Base-by-base conservation (phyloP, 2,113 vertebrate species). In the Brachyistius frenatus region DNA sequence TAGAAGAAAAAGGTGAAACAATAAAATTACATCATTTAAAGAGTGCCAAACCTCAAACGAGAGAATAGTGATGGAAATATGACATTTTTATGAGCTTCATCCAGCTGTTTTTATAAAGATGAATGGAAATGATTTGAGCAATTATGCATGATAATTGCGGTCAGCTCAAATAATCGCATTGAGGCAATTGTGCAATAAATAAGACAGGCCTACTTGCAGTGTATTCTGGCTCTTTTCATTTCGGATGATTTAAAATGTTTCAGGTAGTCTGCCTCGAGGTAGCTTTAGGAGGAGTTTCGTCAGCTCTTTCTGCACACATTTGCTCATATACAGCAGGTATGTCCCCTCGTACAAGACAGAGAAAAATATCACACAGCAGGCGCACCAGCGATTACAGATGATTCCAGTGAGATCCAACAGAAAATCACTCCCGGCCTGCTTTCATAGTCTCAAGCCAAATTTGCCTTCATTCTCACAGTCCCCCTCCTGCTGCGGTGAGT, bases 381-480 rank as follows among this genome's bases (percentile, higher is more conserved):
- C 50, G 69, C 56, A 62, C 47, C 30, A 56, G 39, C 66, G 52
- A 36, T 68, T 69, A 50, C 56, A 72, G 32, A 70, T 37, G 55
- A 73, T 9, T 68, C 44, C 23, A 54, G 7, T 47, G 58, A 74
- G 55, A 79, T 78, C 69, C 77, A 66, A 81, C 66, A 76, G 47
- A 62, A 23, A 78, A 84, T 80, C 76, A 66, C 73, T 76, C 31
- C 50, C 5, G 13, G 23, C 36, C 58, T 36, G 31, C 52, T 8
- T 23, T 62, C 57, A 71, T 36, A 70, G 62, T 73, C 78, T 82
- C 58, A 64, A 87, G 78, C 87, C 78, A 85, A 81, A 85, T 90
- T 68, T 83, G 52, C 73, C 49, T 85, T 86, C 46, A 76, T 81
- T 81, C 83, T 73, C 49, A 72, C 52, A 39, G 32, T 13, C 49